Conservation (phyloP, 2,888 invertebrate species). For the Synergus gifuensis region DNA sequence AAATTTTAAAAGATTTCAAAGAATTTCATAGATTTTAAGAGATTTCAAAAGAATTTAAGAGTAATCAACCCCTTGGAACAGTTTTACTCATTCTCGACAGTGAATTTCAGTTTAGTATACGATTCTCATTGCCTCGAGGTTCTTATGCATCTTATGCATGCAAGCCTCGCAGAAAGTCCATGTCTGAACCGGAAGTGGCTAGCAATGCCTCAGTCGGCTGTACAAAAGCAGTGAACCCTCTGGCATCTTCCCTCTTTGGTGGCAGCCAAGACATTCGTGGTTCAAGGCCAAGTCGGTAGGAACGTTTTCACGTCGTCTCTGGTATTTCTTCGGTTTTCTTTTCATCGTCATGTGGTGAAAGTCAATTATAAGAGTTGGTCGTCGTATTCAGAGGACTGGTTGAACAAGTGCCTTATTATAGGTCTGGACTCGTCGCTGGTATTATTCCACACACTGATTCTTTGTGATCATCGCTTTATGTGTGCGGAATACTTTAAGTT, state of each 20-base stretch:
- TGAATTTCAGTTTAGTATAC: background rate
- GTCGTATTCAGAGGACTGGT: constrained; percentile 20
- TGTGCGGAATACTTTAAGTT: background rate
- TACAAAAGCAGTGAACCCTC: constrained; percentile 56
- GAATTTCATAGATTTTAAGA: too few species aligned
- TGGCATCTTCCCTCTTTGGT: constrained; percentile 38
- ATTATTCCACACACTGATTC: background rate
- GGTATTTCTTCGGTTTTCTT: constrained; percentile 31
- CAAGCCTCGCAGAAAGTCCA: constrained; percentile 58
- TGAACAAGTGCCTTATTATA: constrained; percentile 35
- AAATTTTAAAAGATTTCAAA: too few species aligned
- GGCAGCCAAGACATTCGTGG: constrained; percentile 42
- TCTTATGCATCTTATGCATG: constrained; percentile 55
- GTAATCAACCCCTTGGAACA: background rate
- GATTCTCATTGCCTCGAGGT: background rate
- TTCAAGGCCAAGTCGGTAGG: constrained; percentile 58
- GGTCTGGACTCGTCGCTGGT: background rate
- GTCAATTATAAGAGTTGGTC: constrained; percentile 53
- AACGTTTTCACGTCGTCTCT: constrained; percentile 16
- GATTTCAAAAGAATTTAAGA: too few species aligned
- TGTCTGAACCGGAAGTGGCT: constrained; percentile 60
- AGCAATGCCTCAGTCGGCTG: constrained; percentile 48
- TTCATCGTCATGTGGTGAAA: constrained; percentile 47
- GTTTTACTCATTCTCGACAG: background rate
- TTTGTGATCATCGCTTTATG: background rate